These are phyloP conservation scores for Neoseiulus cucumeris DNA, from an alignment of 1,140 invertebrate species.

Conservation along the genomic window DNA sequence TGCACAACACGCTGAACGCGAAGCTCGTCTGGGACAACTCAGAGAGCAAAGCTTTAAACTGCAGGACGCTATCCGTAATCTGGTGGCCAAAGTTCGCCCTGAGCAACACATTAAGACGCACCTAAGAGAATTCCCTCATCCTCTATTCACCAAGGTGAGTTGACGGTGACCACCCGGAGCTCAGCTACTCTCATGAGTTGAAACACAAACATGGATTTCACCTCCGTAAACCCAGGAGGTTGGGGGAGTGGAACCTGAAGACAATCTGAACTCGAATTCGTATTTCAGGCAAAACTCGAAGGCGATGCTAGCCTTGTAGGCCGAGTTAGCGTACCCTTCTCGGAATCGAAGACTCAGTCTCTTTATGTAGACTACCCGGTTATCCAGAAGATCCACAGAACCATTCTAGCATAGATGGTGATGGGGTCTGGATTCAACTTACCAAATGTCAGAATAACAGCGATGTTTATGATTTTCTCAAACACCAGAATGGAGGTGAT, in stretches of 20 bases:
- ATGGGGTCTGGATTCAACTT: not conserved
- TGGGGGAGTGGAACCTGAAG: too few species aligned
- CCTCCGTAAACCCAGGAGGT: too few species aligned
- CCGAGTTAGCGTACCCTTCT: not conserved
- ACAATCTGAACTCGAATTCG: not conserved
- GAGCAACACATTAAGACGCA: not conserved
- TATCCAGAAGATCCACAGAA: not conserved
- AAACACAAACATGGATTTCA: not conserved
- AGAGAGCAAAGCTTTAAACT: not conserved
- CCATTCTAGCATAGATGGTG: not conserved
- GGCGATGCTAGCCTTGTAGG: not conserved
- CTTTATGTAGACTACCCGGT: not conserved
- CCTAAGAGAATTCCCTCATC: not conserved
- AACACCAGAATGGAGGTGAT: too few species aligned
- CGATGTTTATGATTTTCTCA: not conserved
- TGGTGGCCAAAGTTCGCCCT: not conserved
- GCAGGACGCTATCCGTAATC: not conserved
- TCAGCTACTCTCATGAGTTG: not conserved
- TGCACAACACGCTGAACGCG: not conserved
- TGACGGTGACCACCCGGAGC: not conserved
- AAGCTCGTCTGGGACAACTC: not conserved
- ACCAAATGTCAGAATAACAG: not conserved
- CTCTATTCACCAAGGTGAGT: conserved; percentile 1
- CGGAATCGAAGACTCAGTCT: not conserved
- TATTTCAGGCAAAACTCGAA: not conserved